phyloP scores from a whole-genome alignment of 2,888 invertebrate species.

The Pecten maximus region DNA sequence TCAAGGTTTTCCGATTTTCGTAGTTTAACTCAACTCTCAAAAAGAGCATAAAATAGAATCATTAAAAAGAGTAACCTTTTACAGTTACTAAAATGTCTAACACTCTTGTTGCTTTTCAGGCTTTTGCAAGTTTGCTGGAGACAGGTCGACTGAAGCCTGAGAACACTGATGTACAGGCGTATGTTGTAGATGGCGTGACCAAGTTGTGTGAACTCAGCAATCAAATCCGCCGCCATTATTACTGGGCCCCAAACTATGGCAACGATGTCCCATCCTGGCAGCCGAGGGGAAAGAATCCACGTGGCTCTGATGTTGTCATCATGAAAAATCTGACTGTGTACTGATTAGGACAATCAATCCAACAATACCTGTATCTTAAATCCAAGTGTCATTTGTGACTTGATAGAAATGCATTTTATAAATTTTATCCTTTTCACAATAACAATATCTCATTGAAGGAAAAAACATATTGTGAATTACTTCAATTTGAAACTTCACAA shows the following conservation, averaged over 20 bases:
- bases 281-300: conserved; percentile 68
- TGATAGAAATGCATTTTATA: too few species aligned
- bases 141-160: conserved; percentile 72
- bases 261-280: conserved; percentile 78
- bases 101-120: conserved; percentile 77
- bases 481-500: too few species aligned
- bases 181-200: conserved; percentile 80
- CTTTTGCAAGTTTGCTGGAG: conserved; percentile 78
- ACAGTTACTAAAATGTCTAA: too few species aligned
- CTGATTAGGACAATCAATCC: neutral
- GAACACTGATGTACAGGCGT: conserved; percentile 81
- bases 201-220: conserved; percentile 76
- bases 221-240: conserved; percentile 77
- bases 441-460: too few species aligned
- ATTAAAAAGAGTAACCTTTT: too few species aligned
- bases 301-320: conserved; percentile 66
- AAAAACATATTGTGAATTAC: too few species aligned
- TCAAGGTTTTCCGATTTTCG: too few species aligned
- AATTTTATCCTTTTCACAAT: too few species aligned
- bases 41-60: too few species aligned
- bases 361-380: too few species aligned
- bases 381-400: too few species aligned
- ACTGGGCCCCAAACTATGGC: conserved; percentile 80
- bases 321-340: conserved; percentile 53
- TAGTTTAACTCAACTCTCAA: too few species aligned